Conservation (phyloP, 37 sponge, comb jelly and placozoan species). For the Dysidea cf. avara region DNA sequence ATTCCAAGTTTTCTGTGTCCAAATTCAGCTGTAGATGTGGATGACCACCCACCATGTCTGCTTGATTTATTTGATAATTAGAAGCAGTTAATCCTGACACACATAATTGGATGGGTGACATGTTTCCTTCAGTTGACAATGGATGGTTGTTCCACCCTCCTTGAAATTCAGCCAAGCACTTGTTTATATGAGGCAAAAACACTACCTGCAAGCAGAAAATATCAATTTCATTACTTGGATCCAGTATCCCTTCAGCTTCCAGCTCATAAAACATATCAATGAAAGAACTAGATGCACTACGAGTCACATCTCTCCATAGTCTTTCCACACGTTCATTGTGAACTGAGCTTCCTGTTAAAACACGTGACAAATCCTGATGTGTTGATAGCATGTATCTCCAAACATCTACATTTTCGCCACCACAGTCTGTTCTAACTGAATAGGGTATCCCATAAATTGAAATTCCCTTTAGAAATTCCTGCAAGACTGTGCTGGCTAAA, state of each 20-base stretch:
- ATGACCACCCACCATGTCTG: too few species aligned
- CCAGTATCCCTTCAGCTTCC: slow-evolving; percentile 16
- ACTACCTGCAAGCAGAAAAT: slow-evolving; percentile 37
- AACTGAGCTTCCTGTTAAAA: slow-evolving; percentile 37
- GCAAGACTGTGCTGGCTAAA: slow-evolving; percentile 26
- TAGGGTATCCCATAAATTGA: slow-evolving; percentile 14
- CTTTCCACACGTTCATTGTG: slow-evolving; percentile 59
- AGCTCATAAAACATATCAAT: slow-evolving; percentile 4
- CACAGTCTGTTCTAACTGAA: slow-evolving; percentile 26
- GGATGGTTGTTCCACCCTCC: slow-evolving; percentile 45
- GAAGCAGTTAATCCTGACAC: too few species aligned
- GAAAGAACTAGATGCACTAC: slow-evolving; percentile 14
- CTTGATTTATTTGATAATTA: too few species aligned
- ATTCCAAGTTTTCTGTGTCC: too few species aligned
- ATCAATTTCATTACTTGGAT: slow-evolving; percentile 47
- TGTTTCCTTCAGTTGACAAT: slow-evolving; percentile 34
- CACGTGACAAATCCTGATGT: background rate
- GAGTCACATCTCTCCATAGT: slow-evolving; percentile 50
- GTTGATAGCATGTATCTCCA: too few species aligned
- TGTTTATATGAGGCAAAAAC: slow-evolving; percentile 40
- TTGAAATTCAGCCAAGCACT: slow-evolving; percentile 14
- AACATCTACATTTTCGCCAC: slow-evolving; percentile 31
- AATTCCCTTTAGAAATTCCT: slow-evolving; percentile 3
- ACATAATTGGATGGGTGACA: too few species aligned
- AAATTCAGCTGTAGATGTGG: too few species aligned